Base-by-base conservation (phyloP, 1,140 invertebrate species). In the Agrypnia vestita region DNA sequence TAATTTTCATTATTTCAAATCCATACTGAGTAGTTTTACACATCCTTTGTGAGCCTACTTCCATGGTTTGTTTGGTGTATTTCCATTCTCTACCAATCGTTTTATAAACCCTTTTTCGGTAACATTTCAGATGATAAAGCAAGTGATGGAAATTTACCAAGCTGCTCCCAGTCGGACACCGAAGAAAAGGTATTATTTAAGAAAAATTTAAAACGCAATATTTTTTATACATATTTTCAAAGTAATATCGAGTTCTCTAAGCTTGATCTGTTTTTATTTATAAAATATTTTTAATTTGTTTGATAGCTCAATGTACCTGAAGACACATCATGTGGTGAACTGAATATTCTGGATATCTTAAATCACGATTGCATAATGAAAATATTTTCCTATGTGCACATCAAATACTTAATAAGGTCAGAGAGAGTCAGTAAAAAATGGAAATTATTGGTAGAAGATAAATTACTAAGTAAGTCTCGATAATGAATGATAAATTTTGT, bases 301-400 rank as follows among this genome's bases (percentile, higher is more conserved):
- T 77, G 12, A n/a, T 77, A n/a, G 6, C 47, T 74, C 69, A 64
- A 19, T 74, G 15, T 62, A 69, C 12, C 56, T 49, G 71, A 77
- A 19, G 51, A 74, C 19, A 10, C n/a, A 13, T 10, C 17, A 35
- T 35, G 25, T 15, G 9, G 43, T 35, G 62, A 76, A 51, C n/a
- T 56, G 10, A 82, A 79, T 21, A 82, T 82, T 56, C 47, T 82
- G 59, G 59, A 76, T 59, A 74, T 73, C 3, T 72, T 83, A 44
- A 83, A 83, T 53, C 76, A 83, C 46, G 78, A 83, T 56, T 83
- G 81, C 51, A 71, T 83, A 15, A 49, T 75, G 69, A 78, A 83
- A 21, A 80, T 83, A 56, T 80, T 83, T 10, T 80, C 78, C 15
- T 78, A 80, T 71, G 35, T 83, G 47, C 56, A 61, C 19, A 43